Base-by-base conservation (phyloP, 2,797 vertebrate genomes). In the Chelidonichthys spinosus region DNA sequence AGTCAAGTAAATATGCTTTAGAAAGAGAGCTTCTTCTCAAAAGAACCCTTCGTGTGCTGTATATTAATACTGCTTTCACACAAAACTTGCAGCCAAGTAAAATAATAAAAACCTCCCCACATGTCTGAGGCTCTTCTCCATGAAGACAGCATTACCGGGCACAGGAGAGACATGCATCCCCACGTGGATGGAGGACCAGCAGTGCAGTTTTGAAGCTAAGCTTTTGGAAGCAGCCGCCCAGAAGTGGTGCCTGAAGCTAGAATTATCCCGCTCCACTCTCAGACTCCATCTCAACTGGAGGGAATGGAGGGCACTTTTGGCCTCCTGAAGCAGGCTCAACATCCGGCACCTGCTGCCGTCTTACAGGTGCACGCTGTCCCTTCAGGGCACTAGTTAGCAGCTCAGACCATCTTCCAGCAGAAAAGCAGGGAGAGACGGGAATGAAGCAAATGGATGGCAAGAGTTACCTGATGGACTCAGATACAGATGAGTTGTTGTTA, bases 361-460 rank as follows among this genome's bases (percentile, higher is more conserved):
- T 76, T 91, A 86, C 91, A 92, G 90, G 90, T 93, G 87, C 60
- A 67, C 36, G 73, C 40, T 74, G 82, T 87, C 86, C 79, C 88
- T 72, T 62, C 52, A 69, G 81, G 90, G 74, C 84, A 64, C 72
- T 79, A 88, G 69, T 88, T 85, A 91, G 87, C 86, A 60, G 66
- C 63, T 86, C 69, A 81, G 65, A 61, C 79, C 72, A 37, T 54
- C 78, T 69, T 79, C 82, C 72, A 76, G 63, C 69, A 59, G 43
- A 65, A 59, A 68, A 18, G 32, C 56, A 39, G 50, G 76, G 32
- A 71, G 32, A 74, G 35, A 75, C 53, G 63, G 37, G 17, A 62
- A 50, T 47, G 52, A 76, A 75, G 74, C 18, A 72, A 77, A 82
- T 63, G 25, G 39, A 63, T 79, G 61, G 74, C 63, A 65, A 44